Conservation (phyloP, 1,140 invertebrate species). For the Scaptodrosophila lebanonensis region DNA sequence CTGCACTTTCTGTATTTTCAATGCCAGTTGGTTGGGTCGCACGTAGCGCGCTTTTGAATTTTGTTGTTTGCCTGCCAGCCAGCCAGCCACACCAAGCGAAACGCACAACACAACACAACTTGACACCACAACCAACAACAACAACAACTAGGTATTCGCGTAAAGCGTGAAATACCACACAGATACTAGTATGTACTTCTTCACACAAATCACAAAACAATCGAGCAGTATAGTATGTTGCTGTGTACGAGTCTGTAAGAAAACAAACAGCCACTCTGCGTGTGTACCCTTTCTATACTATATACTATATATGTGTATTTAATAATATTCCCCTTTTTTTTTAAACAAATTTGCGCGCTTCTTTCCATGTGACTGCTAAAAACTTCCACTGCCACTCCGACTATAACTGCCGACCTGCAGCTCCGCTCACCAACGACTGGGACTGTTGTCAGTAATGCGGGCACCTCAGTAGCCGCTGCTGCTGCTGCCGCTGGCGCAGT, state of each 20-base stretch:
- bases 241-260: too few species aligned
- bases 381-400: constrained; percentile 1
- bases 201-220: too few species aligned
- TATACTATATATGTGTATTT: too few species aligned
- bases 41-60: constrained; percentile 49
- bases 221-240: too few species aligned
- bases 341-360: constrained; percentile 21
- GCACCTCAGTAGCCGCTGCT: constrained; percentile 1
- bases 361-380: constrained; percentile 36
- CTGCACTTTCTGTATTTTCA: neutral
- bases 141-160: too few species aligned
- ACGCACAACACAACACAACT: constrained; percentile 14
- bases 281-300: too few species aligned
- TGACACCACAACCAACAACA: too few species aligned
- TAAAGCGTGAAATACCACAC: too few species aligned
- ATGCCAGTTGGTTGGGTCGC: constrained; percentile 12
- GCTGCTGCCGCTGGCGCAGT: neutral
- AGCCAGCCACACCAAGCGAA: constrained; percentile 35
- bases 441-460: too few species aligned
- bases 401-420: constrained; percentile 29
- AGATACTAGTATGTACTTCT: too few species aligned
- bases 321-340: too few species aligned
- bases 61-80: constrained; percentile 48
- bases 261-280: too few species aligned
- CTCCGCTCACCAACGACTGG: constrained; percentile 54